Evolutionary conservation across 2,113 vertebrate species (phyloP).

Genomic region (Rattus rattus): DNA sequence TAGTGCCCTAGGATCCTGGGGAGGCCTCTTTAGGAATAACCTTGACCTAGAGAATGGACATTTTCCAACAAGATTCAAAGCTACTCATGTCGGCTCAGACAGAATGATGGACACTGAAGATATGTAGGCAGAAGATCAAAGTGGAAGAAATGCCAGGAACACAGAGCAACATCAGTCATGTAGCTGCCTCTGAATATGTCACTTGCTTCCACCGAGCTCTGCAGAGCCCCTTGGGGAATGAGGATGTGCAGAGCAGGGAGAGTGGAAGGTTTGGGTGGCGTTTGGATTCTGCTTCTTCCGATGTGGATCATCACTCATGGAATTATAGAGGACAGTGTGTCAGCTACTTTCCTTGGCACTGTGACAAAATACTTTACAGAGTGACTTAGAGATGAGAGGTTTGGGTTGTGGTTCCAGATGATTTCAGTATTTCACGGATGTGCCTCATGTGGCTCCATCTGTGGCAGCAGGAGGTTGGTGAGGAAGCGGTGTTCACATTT

Average conservation of each 20-base stretch:
- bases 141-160: neutral
- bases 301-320: neutral
- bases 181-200: neutral
- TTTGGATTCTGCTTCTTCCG: neutral
- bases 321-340: neutral
- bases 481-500: neutral
- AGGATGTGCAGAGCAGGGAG: neutral
- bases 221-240: neutral
- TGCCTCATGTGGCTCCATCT: neutral
- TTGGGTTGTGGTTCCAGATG: neutral
- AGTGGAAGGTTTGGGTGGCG: neutral
- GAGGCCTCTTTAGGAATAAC: neutral
- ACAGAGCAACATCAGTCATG: neutral
- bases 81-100: neutral
- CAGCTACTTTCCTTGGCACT: neutral
- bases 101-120: neutral
- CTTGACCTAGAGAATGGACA: slow-evolving; percentile 35
- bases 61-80: neutral
- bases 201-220: neutral
- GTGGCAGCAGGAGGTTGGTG: too few species aligned
- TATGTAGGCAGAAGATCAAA: neutral
- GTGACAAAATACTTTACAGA: neutral
- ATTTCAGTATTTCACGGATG: neutral
- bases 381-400: neutral
- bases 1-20: neutral